Percentiles rank a stretch among this genome's conserved stretches.
Conservation (phyloP, 1,140 invertebrate genomes). For the Ceratosolen solmsi region DNA sequence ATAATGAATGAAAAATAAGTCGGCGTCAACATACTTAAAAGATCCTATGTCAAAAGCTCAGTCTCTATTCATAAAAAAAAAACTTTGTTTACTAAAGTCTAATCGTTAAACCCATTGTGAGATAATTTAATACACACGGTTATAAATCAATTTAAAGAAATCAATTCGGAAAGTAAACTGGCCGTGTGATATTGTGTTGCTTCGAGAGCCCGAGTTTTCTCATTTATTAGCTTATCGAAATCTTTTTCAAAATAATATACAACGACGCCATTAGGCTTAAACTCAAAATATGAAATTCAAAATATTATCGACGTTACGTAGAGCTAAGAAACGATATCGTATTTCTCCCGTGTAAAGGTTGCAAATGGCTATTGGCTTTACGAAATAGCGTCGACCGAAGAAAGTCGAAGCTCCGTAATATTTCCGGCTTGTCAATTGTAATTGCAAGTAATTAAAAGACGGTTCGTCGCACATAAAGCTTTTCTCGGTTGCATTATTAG, state of each 20-base stretch:
- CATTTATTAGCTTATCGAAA: neutral
- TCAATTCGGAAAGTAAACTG: neutral
- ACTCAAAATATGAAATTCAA: neutral
- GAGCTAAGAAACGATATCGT: neutral
- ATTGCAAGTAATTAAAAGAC: neutral
- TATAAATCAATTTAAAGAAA: neutral
- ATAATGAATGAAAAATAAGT: constrained; percentile 1
- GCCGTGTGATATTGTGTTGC: neutral
- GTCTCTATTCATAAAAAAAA: neutral
- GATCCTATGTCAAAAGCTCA: neutral
- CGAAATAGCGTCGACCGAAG: neutral
- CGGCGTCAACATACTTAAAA: neutral
- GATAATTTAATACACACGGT: neutral
- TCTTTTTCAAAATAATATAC: neutral
- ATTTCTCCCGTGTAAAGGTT: neutral
- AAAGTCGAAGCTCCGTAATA: too few species aligned
- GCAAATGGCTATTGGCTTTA: neutral
- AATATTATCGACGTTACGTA: too few species aligned
- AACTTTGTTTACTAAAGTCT: neutral
- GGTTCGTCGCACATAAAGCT: neutral
- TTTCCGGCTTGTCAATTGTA: neutral
- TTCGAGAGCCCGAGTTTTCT: neutral
- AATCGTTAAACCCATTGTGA: neutral
- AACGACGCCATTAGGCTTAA: neutral
- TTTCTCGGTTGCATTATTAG: neutral